Evolutionary conservation across 2,797 vertebrate species (phyloP).

Genomic region (Tapera naevia): DNA sequence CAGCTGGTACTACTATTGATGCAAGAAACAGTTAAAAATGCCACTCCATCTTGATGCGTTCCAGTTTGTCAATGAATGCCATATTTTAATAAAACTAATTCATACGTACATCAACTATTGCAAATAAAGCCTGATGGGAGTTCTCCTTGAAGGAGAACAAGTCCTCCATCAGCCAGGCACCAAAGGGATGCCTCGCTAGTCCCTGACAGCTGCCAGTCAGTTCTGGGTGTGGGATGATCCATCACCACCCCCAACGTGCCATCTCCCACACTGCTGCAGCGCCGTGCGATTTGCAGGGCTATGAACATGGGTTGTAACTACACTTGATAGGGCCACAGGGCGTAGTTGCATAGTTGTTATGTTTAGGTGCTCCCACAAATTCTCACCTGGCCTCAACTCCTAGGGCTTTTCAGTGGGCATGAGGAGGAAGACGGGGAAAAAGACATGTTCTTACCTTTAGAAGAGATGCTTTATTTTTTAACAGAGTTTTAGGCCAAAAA

Average conservation of each 20-base stretch:
- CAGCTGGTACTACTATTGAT: accelerated
- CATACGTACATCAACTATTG: background rate
- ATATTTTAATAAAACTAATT: constrained; percentile 19
- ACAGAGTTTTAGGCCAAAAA: background rate
- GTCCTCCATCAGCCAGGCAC: background rate
- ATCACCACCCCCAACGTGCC: background rate
- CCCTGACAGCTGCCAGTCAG: background rate
- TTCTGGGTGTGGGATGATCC: constrained; percentile 23
- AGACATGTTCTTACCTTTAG: background rate
- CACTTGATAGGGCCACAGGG: background rate
- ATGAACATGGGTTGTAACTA: background rate
- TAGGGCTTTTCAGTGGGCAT: background rate
- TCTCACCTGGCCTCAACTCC: background rate
- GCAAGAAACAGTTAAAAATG: background rate
- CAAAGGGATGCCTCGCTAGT: background rate
- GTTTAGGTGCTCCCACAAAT: background rate
- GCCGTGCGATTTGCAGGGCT: background rate
- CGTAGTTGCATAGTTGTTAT: background rate
- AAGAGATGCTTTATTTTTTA: background rate
- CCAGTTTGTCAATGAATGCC: background rate
- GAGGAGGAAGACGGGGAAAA: background rate
- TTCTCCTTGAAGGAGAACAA: constrained; percentile 38
- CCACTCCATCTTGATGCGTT: background rate
- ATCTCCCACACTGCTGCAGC: background rate
- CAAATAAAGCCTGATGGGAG: constrained; percentile 4